Percentiles rank a stretch among this genome's conserved stretches.
Conservation (phyloP, 2,888 invertebrate genomes). For the Elegia similella region DNA sequence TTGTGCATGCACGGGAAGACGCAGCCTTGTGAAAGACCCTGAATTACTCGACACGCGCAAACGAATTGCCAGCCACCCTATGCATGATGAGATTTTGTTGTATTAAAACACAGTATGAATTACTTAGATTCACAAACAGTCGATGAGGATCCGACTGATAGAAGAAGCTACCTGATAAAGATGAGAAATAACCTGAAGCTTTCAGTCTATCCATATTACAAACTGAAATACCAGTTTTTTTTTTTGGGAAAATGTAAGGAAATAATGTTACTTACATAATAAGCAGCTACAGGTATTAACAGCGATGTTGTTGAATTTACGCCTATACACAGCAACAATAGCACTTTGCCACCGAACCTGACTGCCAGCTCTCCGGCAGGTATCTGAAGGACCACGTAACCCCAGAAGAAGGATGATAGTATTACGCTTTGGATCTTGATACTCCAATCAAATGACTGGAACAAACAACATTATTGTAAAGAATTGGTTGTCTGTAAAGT, state of each 20-base stretch:
- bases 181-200: no score
- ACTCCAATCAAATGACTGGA: constrained; percentile 68
- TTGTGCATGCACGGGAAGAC: constrained; percentile 22
- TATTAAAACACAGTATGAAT: no score
- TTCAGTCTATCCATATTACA: no score
- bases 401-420: constrained; percentile 78
- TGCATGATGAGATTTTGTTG: no score
- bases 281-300: constrained; percentile 32
- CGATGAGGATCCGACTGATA: no score
- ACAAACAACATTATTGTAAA: no score
- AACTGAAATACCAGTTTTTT: no score
- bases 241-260: no score
- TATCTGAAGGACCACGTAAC: constrained; percentile 84
- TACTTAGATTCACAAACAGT: no score
- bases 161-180: no score
- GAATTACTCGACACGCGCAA: constrained; percentile 32
- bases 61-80: constrained; percentile 30
- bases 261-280: constrained; percentile 33
- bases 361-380: constrained; percentile 85
- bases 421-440: constrained; percentile 59
- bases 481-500: no score
- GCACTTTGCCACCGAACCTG: constrained; percentile 84
- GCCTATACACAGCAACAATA: constrained; percentile 55
- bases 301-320: constrained; percentile 54
- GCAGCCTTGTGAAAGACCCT: constrained; percentile 24